Evolutionary conservation across 35 echinoderm and acorn worm genomes (phyloP).

Genomic region (Apostichopus californicus): DNA sequence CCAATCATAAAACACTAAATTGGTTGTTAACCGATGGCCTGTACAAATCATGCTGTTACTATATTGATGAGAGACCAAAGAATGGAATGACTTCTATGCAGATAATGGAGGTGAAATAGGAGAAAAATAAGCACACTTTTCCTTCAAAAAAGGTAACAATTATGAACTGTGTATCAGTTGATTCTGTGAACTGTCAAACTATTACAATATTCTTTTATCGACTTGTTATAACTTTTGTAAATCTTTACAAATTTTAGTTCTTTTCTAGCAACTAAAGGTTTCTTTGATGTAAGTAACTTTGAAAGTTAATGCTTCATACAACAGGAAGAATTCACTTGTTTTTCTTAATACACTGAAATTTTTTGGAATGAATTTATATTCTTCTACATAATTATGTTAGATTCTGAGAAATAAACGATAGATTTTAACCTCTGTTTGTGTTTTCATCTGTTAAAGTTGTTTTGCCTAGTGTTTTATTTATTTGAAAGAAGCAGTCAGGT

Average conservation of each 20-base stretch:
- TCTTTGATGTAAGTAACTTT: constrained; percentile 23
- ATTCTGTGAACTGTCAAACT: too few relatives aligned
- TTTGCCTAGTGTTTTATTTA: neutral
- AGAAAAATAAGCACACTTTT: too few relatives aligned
- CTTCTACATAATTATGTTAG: constrained; percentile 54
- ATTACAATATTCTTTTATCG: too few relatives aligned
- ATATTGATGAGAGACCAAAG: too few relatives aligned
- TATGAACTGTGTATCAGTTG: too few relatives aligned
- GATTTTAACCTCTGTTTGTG: neutral
- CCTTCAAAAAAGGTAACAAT: too few relatives aligned
- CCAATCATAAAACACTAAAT: too few relatives aligned
- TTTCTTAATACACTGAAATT: constrained; percentile 44
- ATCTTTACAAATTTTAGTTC: neutral
- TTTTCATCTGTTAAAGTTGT: neutral
- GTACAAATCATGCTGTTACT: too few relatives aligned
- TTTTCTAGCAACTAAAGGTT: constrained; percentile 3
- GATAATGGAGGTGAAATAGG: too few relatives aligned
- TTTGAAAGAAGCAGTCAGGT: neutral
- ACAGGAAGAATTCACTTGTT: constrained; percentile 33
- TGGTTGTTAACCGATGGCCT: too few relatives aligned
- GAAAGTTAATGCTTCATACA: constrained; percentile 38
- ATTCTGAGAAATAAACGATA: constrained; percentile 37
- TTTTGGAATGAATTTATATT: constrained; percentile 48
- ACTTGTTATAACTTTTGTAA: neutral
- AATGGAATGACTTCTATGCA: too few relatives aligned